phyloP scores from a whole-genome alignment of 2,113 vertebrate genomes.

The Himantopus leucocephalus region DNA sequence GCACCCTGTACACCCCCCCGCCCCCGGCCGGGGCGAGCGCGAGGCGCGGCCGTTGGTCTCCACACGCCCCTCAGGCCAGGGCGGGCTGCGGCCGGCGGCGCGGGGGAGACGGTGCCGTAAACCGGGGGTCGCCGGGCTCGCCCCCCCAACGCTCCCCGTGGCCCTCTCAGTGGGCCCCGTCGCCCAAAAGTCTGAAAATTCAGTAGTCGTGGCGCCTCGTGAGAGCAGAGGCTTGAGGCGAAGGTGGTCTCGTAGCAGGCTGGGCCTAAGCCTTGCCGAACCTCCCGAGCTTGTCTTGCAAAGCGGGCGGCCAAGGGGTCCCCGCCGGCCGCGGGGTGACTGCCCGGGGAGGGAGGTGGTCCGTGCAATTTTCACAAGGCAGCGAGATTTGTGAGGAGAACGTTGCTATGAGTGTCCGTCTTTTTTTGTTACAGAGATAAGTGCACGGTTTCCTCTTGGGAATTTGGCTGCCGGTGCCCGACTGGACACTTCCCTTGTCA shows the following conservation, averaged over 20 bases:
- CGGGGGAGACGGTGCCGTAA: background rate
- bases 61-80: background rate
- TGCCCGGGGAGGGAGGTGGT: background rate
- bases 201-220: background rate
- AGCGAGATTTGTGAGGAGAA: background rate
- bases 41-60: background rate
- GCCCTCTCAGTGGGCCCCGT: background rate
- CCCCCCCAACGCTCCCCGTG: no score
- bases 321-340: background rate
- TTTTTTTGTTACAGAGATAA: background rate
- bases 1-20: no score
- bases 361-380: background rate
- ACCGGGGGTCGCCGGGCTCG: accelerated
- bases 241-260: background rate
- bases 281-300: no score
- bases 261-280: background rate
- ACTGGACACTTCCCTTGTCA: background rate
- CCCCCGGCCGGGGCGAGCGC: no score
- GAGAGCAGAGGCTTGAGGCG: background rate
- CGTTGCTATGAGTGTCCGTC: background rate
- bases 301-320: no score
- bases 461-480: background rate
- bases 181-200: background rate
- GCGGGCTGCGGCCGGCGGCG: background rate
- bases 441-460: background rate